These are phyloP conservation scores for Artibeus jamaicensis DNA, from an alignment of 2,797 vertebrate genomes.

Conservation along the genomic window DNA sequence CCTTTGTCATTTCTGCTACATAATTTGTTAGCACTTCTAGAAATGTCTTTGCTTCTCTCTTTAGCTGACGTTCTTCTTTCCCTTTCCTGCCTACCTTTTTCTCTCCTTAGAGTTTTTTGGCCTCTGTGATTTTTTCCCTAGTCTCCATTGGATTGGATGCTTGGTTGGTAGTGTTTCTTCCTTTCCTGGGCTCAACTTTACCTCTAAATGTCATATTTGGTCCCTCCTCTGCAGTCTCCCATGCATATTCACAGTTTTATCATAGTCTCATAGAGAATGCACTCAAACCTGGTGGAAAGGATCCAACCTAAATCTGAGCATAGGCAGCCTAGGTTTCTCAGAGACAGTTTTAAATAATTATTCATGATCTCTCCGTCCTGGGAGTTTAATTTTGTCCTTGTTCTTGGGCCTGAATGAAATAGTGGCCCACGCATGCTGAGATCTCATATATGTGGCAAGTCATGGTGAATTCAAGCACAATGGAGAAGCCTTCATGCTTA, in stretches of 20 bases:
- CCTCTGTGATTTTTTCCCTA: not conserved
- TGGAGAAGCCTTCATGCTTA: not conserved
- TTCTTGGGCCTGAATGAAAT: not conserved
- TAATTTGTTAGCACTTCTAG: not conserved
- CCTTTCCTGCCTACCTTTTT: not conserved
- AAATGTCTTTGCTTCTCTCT: not conserved
- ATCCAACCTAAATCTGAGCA: not conserved
- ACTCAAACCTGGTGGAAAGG: not conserved
- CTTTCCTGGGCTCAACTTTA: not conserved
- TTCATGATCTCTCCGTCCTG: not conserved
- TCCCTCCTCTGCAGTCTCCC: not conserved
- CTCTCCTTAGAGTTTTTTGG: not conserved
- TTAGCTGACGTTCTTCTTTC: not conserved
- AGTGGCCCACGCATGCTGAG: not conserved
- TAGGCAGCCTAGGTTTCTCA: not conserved
- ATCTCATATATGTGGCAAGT: not conserved
- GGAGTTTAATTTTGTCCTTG: fast-evolving
- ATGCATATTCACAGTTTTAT: not conserved
- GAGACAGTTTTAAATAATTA: not conserved
- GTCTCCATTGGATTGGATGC: not conserved
- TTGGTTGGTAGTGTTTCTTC: not conserved
- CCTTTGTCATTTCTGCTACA: not conserved
- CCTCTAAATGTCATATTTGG: not conserved
- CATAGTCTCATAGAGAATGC: fast-evolving
- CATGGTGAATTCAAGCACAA: not conserved